These are phyloP conservation scores for Heliconius hewitsoni DNA, from an alignment of 1,140 invertebrate species.

Conservation along the genomic window DNA sequence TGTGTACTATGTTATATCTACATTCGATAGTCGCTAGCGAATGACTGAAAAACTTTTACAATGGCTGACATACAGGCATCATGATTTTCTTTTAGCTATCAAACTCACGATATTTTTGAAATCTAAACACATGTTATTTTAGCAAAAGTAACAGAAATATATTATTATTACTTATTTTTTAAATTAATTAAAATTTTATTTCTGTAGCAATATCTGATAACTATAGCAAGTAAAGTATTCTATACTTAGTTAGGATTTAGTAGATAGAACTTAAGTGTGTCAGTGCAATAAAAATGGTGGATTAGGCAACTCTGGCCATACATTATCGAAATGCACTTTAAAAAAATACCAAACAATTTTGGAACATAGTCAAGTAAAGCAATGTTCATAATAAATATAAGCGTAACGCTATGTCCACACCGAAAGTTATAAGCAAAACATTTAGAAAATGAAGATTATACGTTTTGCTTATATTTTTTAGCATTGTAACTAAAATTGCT, in stretches of 20 bases:
- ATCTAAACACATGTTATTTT: not conserved
- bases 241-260: not conserved
- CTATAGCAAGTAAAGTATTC: not conserved
- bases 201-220: not conserved
- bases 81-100: not conserved
- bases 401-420: not conserved
- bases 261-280: constrained; percentile 22
- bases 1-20: constrained; percentile 1
- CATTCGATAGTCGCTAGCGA: constrained; percentile 7
- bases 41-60: not conserved
- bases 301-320: constrained; percentile 28
- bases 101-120: not conserved
- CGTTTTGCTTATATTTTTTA: no score
- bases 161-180: not conserved
- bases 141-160: not conserved
- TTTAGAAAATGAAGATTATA: not conserved
- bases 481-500: no score
- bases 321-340: constrained; percentile 31
- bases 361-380: constrained; percentile 29
- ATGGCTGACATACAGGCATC: not conserved
- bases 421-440: not conserved
- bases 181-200: not conserved
- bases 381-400: constrained; percentile 2
- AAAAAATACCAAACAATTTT: constrained; percentile 28
- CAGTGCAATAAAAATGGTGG: constrained; percentile 32